Conservation (phyloP, 2,113 vertebrate species). For the Lutjanus erythropterus region DNA sequence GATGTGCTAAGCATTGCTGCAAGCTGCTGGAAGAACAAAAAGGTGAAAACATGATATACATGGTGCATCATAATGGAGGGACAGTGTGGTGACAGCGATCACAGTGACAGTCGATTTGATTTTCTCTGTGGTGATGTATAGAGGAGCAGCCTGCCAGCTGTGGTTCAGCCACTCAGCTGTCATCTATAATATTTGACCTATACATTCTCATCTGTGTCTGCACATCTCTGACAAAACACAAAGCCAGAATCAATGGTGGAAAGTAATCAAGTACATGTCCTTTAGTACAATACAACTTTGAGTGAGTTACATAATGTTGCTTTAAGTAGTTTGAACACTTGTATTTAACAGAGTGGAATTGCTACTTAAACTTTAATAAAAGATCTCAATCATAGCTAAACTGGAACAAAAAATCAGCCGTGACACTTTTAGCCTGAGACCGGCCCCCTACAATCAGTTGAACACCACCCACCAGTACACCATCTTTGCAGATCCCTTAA, state of each 20-base stretch:
- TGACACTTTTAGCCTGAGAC: too few species aligned
- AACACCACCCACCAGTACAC: too few species aligned
- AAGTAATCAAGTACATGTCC: not conserved
- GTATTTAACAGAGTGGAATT: not conserved
- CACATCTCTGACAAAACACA: constrained; percentile 20
- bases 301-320: too few species aligned
- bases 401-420: too few species aligned
- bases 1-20: constrained; percentile 8
- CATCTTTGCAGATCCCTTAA: too few species aligned
- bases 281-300: not conserved
- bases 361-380: too few species aligned
- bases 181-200: constrained; percentile 17
- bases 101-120: constrained; percentile 54
- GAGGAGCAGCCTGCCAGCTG: constrained; percentile 48
- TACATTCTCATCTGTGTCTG: constrained; percentile 21
- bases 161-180: constrained; percentile 23
- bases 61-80: constrained; percentile 29
- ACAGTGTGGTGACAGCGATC: constrained; percentile 23
- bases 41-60: constrained; percentile 12
- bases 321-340: too few species aligned
- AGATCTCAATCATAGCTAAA: too few species aligned
- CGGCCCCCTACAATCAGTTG: too few species aligned
- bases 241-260: not conserved
- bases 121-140: constrained; percentile 29
- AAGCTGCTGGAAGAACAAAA: constrained; percentile 10